Evolutionary conservation across 2,797 vertebrate species (phyloP).

Genomic region (Pterois miles): DNA sequence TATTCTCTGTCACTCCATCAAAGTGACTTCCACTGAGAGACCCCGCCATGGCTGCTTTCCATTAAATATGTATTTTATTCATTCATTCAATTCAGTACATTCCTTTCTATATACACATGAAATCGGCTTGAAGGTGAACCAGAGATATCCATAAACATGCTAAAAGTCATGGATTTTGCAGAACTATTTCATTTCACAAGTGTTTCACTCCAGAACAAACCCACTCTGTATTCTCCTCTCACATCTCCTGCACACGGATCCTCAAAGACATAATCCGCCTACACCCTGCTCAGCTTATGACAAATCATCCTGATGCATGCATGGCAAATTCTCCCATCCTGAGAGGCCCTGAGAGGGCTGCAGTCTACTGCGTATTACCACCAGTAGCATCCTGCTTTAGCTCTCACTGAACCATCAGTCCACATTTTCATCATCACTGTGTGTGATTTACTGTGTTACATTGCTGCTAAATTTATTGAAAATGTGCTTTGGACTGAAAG

Average conservation of each 20-base stretch:
- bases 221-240: conserved; percentile 26
- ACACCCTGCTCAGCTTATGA: conserved; percentile 42
- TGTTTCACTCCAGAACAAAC: conserved; percentile 40
- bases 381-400: background rate
- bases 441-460: background rate
- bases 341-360: conserved; percentile 28
- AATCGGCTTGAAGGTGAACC: background rate
- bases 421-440: background rate
- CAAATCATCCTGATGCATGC: conserved; percentile 44
- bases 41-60: background rate
- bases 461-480: background rate
- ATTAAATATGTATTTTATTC: conserved; percentile 10
- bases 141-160: background rate
- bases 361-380: conserved; percentile 1
- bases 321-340: conserved; percentile 21
- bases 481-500: background rate
- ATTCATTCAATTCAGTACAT: too few species aligned
- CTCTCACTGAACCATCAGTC: background rate
- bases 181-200: conserved; percentile 17
- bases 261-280: conserved; percentile 59
- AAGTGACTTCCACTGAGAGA: background rate
- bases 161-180: conserved; percentile 10
- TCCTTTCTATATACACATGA: background rate
- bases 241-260: conserved; percentile 18
- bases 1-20: conserved; percentile 51